phyloP scores from a whole-genome alignment of 2,888 invertebrate species.

The Lasioglossum villosulum region DNA sequence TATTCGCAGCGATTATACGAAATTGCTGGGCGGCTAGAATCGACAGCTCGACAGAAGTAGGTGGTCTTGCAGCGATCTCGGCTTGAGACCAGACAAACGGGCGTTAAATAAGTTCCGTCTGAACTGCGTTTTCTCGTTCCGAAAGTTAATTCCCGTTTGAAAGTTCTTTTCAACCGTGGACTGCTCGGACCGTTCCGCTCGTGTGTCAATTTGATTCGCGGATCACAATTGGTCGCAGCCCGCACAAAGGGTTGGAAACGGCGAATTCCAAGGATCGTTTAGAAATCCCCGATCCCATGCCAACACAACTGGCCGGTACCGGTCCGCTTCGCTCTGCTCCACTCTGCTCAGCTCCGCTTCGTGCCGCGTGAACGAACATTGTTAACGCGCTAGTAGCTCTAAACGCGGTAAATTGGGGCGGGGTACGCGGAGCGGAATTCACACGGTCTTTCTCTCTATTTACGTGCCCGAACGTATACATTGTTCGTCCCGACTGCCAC shows the following conservation, averaged over 20 bases:
- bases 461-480: constrained; percentile 37
- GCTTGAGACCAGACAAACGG: background rate
- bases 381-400: constrained; percentile 42
- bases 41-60: background rate
- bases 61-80: background rate
- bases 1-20: background rate
- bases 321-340: background rate
- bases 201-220: background rate
- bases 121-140: background rate
- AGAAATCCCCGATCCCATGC: constrained; percentile 30
- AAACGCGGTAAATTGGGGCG: constrained; percentile 34
- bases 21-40: background rate
- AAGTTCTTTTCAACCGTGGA: background rate
- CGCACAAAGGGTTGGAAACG: constrained; percentile 13
- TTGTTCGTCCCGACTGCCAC: constrained; percentile 24
- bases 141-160: constrained; percentile 4
- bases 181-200: background rate
- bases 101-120: constrained; percentile 5
- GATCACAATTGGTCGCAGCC: background rate
- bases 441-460: constrained; percentile 43
- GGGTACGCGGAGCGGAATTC: constrained; percentile 39
- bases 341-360: background rate
- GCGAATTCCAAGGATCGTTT: constrained; percentile 9
- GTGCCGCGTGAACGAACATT: constrained; percentile 11
- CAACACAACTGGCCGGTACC: background rate